These are phyloP conservation scores for Rhadinocentrus ornatus DNA, from an alignment of 2,797 vertebrate genomes.

Conservation along the genomic window DNA sequence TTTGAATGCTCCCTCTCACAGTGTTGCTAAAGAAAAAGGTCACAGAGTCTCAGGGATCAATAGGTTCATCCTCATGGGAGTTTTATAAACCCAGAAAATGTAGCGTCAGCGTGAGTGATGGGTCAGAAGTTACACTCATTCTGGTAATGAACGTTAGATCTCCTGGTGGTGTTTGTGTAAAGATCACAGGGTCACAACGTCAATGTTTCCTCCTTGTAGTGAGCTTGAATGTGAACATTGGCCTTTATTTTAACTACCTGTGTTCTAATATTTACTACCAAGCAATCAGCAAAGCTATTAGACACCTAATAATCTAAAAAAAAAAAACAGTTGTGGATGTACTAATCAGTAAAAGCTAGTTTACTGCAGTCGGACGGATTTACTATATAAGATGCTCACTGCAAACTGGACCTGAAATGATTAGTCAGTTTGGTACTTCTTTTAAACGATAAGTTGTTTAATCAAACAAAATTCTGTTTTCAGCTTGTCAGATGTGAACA, in stretches of 20 bases:
- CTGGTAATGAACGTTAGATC: conserved; percentile 5
- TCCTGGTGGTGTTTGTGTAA: neutral
- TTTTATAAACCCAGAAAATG: conserved; percentile 28
- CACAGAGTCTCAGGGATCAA: conserved; percentile 36
- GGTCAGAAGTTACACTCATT: neutral
- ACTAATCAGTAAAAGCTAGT: neutral
- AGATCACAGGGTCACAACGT: conserved; percentile 29
- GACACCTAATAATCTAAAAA: neutral
- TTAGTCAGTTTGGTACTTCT: neutral
- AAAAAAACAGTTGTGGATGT: neutral
- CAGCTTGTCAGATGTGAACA: neutral
- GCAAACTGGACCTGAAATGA: neutral
- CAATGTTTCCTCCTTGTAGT: conserved; percentile 16
- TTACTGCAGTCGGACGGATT: neutral
- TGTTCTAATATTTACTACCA: neutral
- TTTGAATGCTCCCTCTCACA: conserved; percentile 13
- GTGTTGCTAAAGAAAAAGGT: conserved; percentile 17
- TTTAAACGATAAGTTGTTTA: neutral
- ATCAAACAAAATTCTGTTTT: neutral
- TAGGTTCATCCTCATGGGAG: neutral
- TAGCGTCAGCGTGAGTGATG: neutral
- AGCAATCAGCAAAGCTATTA: neutral
- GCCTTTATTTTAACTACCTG: conserved; percentile 7
- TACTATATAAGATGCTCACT: neutral
- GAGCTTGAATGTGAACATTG: conserved; percentile 3